These are phyloP conservation scores for Tribolium madens DNA, from an alignment of 1,140 invertebrate species.

Conservation along the genomic window DNA sequence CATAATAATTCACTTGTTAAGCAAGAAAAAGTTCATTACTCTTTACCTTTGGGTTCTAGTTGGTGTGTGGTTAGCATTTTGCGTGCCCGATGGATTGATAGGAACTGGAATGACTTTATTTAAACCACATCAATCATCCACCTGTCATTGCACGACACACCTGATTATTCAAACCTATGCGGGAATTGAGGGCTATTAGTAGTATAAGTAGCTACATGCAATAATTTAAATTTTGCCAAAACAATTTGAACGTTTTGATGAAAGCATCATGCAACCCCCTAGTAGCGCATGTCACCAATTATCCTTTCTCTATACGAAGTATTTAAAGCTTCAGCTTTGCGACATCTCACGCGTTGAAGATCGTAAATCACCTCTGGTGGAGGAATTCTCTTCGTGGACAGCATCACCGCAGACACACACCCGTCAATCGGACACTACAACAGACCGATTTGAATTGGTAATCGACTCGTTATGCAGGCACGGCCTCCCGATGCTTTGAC, in stretches of 20 bases:
- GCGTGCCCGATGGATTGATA: conserved; percentile 45
- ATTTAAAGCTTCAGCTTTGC: conserved; percentile 47
- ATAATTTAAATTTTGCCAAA: conserved; percentile 26
- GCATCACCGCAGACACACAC: conserved; percentile 22
- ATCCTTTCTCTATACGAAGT: conserved; percentile 56
- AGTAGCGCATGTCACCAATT: conserved; percentile 55
- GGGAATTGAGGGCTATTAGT: conserved; percentile 28
- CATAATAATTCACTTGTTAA: neutral
- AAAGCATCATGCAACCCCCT: conserved; percentile 46
- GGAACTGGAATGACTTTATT: conserved; percentile 42
- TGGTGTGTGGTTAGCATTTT: conserved; percentile 41
- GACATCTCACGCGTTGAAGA: conserved; percentile 49
- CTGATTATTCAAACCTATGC: conserved; percentile 37
- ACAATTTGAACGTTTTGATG: neutral
- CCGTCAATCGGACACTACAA: conserved; percentile 37
- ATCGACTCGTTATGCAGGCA: conserved; percentile 41
- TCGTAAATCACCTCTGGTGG: conserved; percentile 51
- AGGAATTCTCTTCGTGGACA: neutral
- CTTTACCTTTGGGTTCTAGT: neutral
- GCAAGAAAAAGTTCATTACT: conserved; percentile 21
- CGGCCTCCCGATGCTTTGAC: conserved; percentile 4
- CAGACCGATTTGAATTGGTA: conserved; percentile 41
- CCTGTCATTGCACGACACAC: conserved; percentile 39
- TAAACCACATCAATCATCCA: conserved; percentile 42
- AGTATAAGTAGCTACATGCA: conserved; percentile 14